Evolutionary conservation across 2,797 vertebrate genomes (phyloP).

Genomic region (Streptopelia turtur): DNA sequence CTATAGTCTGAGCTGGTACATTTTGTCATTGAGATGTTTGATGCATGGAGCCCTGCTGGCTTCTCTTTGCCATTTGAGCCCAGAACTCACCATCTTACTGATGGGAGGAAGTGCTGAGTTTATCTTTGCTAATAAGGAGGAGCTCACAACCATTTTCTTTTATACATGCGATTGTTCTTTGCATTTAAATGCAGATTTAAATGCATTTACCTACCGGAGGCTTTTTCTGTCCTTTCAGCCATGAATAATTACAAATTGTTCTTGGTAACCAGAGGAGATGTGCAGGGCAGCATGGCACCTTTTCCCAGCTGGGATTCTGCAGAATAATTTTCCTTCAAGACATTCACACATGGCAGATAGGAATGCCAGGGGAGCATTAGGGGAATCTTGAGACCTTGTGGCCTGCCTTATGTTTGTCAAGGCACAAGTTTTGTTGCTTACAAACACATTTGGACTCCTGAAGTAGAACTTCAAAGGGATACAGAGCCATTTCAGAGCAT

Average conservation of each 20-base stretch:
- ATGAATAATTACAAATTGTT: neutral
- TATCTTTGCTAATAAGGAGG: neutral
- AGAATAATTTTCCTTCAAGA: neutral
- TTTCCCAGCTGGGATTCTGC: neutral
- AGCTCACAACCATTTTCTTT: neutral
- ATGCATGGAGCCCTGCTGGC: neutral
- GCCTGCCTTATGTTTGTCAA: neutral
- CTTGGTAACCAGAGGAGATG: neutral
- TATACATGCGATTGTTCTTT: neutral
- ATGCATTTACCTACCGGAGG: no score
- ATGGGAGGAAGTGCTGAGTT: neutral
- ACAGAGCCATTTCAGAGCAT: neutral
- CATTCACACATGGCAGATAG: neutral
- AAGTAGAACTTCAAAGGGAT: neutral
- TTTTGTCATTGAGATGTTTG: neutral
- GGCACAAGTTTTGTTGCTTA: neutral
- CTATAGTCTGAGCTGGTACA: neutral
- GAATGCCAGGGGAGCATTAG: neutral
- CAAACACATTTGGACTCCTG: neutral
- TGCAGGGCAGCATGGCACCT: neutral
- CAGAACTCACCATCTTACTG: neutral
- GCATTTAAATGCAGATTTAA: no score
- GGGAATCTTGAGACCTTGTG: neutral
- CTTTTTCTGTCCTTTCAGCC: no score
- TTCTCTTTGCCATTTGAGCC: neutral